phyloP scores from a whole-genome alignment of 2,797 vertebrate species.

The Jordanella pulchra region DNA sequence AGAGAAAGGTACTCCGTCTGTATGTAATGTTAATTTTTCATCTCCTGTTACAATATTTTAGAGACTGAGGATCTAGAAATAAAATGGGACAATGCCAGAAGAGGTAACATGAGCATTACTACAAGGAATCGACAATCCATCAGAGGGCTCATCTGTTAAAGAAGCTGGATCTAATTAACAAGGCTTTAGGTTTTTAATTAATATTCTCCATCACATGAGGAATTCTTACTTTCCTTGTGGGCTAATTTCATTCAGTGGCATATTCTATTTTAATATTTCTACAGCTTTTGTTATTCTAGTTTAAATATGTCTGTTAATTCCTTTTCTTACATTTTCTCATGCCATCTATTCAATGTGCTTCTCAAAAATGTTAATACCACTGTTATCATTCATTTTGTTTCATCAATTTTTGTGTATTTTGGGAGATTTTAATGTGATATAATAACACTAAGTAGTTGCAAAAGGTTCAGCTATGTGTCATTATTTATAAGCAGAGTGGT shows the following conservation, averaged over 20 bases:
- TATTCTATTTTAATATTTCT: slow-evolving; percentile 2
- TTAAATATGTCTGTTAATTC: background rate
- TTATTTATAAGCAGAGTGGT: too few relatives aligned
- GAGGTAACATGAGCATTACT: slow-evolving; percentile 49
- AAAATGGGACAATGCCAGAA: slow-evolving; percentile 43
- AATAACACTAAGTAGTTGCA: background rate
- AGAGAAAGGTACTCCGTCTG: slow-evolving; percentile 13
- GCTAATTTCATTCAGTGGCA: slow-evolving; percentile 59
- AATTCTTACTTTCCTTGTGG: slow-evolving; percentile 58
- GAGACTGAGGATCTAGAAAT: slow-evolving; percentile 20
- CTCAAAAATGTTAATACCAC: background rate
- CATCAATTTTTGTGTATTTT: background rate
- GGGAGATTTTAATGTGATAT: background rate
- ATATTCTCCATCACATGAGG: slow-evolving; percentile 53
- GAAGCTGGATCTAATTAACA: slow-evolving; percentile 67
- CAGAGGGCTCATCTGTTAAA: slow-evolving; percentile 62
- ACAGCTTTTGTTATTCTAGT: background rate
- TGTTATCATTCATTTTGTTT: background rate
- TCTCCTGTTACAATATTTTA: slow-evolving; percentile 19
- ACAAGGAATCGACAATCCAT: slow-evolving; percentile 44
- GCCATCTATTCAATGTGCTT: background rate
- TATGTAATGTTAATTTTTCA: slow-evolving; percentile 19
- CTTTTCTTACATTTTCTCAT: background rate
- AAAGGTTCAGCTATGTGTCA: background rate
- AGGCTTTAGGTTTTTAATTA: slow-evolving; percentile 69